phyloP scores from a whole-genome alignment of 2,113 vertebrate species.

The Heterochromis multidens region DNA sequence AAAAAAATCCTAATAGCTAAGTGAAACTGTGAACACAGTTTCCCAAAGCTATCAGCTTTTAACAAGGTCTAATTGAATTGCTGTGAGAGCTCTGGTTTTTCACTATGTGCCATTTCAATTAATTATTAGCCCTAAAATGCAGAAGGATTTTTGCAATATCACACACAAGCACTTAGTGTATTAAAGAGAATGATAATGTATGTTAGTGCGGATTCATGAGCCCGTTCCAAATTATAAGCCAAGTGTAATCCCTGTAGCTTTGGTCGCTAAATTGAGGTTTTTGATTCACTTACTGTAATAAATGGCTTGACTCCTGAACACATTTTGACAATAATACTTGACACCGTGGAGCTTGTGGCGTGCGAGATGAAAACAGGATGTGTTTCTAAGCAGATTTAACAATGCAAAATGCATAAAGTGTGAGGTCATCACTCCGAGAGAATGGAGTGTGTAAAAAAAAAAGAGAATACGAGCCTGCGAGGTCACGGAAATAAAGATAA shows the following conservation, averaged over 20 bases:
- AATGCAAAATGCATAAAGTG: constrained; percentile 74
- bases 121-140: constrained; percentile 77
- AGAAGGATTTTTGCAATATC: constrained; percentile 73
- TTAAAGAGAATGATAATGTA: constrained; percentile 76
- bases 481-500: constrained; percentile 84
- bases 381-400: constrained; percentile 74
- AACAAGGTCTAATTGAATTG: constrained; percentile 80
- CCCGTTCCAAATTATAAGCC: constrained; percentile 71
- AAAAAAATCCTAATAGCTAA: constrained; percentile 52
- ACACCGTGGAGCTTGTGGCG: constrained; percentile 47
- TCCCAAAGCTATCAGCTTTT: constrained; percentile 76
- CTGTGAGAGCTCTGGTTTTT: constrained; percentile 72
- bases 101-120: constrained; percentile 77
- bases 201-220: constrained; percentile 68
- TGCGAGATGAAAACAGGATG: constrained; percentile 71
- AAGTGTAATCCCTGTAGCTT: constrained; percentile 74
- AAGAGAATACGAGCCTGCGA: constrained; percentile 62
- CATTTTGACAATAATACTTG: constrained; percentile 68
- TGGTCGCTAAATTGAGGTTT: constrained; percentile 69
- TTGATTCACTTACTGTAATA: constrained; percentile 70
- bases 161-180: constrained; percentile 74
- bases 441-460: constrained; percentile 61
- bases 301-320: constrained; percentile 60
- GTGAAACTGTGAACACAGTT: constrained; percentile 72
- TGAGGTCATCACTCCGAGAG: constrained; percentile 78